Conservation (phyloP, 2,113 vertebrate genomes). For the Mustelus asterias region DNA sequence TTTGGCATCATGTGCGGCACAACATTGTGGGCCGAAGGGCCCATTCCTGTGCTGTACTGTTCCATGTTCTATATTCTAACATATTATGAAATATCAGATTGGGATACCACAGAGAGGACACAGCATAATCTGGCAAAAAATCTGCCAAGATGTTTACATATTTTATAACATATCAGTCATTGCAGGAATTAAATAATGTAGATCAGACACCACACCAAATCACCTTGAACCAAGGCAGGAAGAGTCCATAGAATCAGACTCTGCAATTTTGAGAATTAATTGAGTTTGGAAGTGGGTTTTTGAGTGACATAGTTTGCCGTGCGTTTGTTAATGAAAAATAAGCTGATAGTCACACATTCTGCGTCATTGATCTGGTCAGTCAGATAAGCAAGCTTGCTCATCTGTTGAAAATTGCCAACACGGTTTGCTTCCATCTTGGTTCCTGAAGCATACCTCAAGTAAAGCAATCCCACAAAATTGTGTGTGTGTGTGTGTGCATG, state of each 20-base stretch:
- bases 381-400: not conserved
- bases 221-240: not conserved
- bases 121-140: not conserved
- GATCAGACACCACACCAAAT: not conserved
- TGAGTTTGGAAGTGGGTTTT: not conserved
- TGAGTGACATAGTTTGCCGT: not conserved
- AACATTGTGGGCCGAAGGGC: no score
- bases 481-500: no score
- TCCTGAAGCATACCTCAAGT: not conserved
- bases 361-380: not conserved
- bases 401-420: not conserved
- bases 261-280: not conserved
- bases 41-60: no score
- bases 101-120: not conserved
- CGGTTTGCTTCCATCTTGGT: not conserved
- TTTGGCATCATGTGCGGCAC: no score
- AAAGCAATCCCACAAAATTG: no score
- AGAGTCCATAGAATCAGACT: not conserved
- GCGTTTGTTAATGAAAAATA: not conserved
- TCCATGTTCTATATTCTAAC: no score
- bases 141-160: not conserved
- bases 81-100: not conserved
- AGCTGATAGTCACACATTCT: not conserved
- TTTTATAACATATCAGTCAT: not conserved
- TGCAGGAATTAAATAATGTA: not conserved